Conservation (phyloP, 2,888 invertebrate species). For the Monopis laevigella region DNA sequence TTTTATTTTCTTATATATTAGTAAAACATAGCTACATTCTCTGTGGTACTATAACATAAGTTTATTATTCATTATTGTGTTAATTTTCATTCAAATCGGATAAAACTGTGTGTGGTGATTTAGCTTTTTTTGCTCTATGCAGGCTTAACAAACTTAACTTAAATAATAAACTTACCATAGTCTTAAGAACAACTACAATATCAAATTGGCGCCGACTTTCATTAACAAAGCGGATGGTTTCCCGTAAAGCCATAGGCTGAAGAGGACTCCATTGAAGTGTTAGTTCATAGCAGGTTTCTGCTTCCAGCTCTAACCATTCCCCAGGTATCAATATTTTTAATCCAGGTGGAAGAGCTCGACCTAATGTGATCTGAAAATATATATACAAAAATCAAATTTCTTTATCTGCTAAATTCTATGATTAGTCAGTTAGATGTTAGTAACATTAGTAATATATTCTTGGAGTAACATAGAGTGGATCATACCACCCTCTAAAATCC, state of each 20-base stretch:
- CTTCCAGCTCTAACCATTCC: slow-evolving; percentile 60
- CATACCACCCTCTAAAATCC: too few species aligned
- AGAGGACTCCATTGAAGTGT: slow-evolving; percentile 73
- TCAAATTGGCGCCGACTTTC: slow-evolving; percentile 73
- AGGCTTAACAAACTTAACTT: background rate
- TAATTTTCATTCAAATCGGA: too few species aligned
- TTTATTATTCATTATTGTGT: too few species aligned
- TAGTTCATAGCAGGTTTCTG: slow-evolving; percentile 61
- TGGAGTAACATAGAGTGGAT: too few species aligned
- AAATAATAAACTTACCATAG: slow-evolving; percentile 40
- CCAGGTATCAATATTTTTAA: slow-evolving; percentile 66
- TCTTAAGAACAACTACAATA: slow-evolving; percentile 71
- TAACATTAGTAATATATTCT: too few species aligned
- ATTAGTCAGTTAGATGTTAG: too few species aligned
- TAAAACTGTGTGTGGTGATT: too few species aligned
- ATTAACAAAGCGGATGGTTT: slow-evolving; percentile 71
- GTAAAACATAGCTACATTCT: too few species aligned
- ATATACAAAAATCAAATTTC: background rate
- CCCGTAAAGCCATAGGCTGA: slow-evolving; percentile 67
- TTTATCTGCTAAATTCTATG: too few species aligned
- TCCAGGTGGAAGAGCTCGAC: slow-evolving; percentile 59
- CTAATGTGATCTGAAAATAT: slow-evolving; percentile 38
- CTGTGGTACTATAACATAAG: too few species aligned
- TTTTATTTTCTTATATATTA: too few species aligned
- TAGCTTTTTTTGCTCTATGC: too few species aligned